Evolutionary conservation across 1,140 invertebrate species (phyloP).

Genomic region (Leptestheria dahalacensis): DNA sequence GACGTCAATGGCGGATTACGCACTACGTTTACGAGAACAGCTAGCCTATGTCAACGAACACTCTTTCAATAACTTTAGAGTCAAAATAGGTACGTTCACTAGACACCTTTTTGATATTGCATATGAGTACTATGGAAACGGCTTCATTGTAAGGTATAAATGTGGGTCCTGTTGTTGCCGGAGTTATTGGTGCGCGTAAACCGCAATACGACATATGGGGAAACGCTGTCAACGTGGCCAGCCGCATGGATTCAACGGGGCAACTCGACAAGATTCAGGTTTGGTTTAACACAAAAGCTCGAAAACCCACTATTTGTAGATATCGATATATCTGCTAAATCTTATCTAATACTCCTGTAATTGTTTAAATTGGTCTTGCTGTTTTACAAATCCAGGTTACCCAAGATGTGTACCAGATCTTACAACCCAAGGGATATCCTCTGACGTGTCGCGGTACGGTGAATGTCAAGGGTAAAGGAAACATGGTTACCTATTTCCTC

Average conservation of each 20-base stretch:
- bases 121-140: no score
- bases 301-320: no score
- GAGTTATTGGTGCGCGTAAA: conserved; percentile 85
- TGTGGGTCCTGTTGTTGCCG: conserved; percentile 85
- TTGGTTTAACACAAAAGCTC: no score
- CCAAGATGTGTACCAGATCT: conserved; percentile 64
- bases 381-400: conserved; percentile 71
- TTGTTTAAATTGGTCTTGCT: no score
- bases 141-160: conserved; percentile 49
- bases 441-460: conserved; percentile 64
- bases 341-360: no score
- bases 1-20: conserved; percentile 80
- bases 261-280: conserved; percentile 56
- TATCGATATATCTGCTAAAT: no score
- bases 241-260: conserved; percentile 74
- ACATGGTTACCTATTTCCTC: conserved; percentile 82
- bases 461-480: conserved; percentile 84
- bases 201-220: conserved; percentile 87
- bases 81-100: conserved; percentile 57
- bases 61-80: conserved; percentile 91
- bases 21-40: conserved; percentile 67
- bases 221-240: conserved; percentile 85
- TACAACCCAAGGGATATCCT: conserved; percentile 52
- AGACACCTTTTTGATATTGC: neutral
- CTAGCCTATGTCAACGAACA: conserved; percentile 85